Evolutionary conservation across 2,797 vertebrate species (phyloP), one percentile per base, ranked within the genome.

Genomic region (Hypotaenidia okinawae): DNA sequence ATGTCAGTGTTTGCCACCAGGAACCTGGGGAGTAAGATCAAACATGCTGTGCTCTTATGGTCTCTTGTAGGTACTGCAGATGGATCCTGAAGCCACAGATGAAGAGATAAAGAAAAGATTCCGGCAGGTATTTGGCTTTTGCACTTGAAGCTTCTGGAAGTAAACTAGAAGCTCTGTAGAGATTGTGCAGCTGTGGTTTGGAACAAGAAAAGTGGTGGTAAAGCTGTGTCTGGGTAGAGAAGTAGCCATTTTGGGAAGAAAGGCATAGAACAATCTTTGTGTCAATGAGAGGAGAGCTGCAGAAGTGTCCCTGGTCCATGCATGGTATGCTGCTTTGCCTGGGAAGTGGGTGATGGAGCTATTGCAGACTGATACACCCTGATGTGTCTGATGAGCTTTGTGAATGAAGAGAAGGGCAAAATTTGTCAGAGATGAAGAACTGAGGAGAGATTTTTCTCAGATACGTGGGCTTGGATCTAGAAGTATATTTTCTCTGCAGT

Each of bases 31-130:
- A 15, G 17, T 49, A 28, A 54, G 78, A 64, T 66, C 25, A 32
- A 86, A 74, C 74, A 91, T 59, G 39, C 64, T 87, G 13, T 86
- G 45, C 63, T 75, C 18, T 85, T 28, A 3, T 85, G 80, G 85
- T 84, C 67, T 83, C 83, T 96, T 97, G 84, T 76, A 99, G 99
- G 99, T 99, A 37, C 97, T 99, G 92, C 99, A 99, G 90, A 98
- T 99, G 94, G 99, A 99, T 97, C 99, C 99, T 69, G 99, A 99
- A 57, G 99, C 98, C 92, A 99, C 99, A 97, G 99, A 99, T 94
- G 98, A 99, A 59, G 99, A 99, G 96, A 97, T 99, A 96, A 99
- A 99, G 98, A 99, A 99, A 97, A 98, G 99, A 87, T 99, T 99
- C 96, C 97, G 99, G 16, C 99, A 99, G 98, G 99, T 99, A 98